A percentile compares a stretch with the other conserved stretches of the same genome.
These are phyloP conservation scores for Anthrax anthrax DNA, from an alignment of 2,888 invertebrate genomes.

Conservation along the genomic window DNA sequence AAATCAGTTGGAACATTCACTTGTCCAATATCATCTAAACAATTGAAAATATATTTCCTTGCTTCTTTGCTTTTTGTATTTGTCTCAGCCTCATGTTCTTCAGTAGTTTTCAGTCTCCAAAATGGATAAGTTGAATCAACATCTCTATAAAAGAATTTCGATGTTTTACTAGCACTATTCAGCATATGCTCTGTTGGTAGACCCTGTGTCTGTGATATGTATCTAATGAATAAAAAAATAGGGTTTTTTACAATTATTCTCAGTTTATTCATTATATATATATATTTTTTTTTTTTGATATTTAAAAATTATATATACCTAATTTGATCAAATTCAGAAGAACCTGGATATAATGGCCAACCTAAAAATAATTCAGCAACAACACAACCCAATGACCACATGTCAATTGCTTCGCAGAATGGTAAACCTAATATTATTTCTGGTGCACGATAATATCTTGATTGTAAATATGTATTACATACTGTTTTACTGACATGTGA, in stretches of 20 bases:
- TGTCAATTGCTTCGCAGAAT: constrained; percentile 99
- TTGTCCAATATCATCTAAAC: constrained; percentile 95
- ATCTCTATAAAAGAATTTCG: constrained; percentile 95
- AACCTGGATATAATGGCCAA: constrained; percentile 98
- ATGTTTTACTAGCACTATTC: constrained; percentile 91
- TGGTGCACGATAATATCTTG: constrained; percentile 94
- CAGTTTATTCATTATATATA: too few species aligned
- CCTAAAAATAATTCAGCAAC: constrained; percentile 98
- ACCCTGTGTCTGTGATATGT: constrained; percentile 94
- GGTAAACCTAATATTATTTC: constrained; percentile 95
- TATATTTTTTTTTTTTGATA: neutral
- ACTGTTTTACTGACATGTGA: constrained; percentile 99
- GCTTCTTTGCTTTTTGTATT: constrained; percentile 99
- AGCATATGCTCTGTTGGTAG: constrained; percentile 97
- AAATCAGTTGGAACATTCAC: constrained; percentile 95
- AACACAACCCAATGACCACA: constrained; percentile 99
- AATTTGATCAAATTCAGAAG: constrained; percentile 98
- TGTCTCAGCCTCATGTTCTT: constrained; percentile 96
- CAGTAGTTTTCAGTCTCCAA: constrained; percentile 84
- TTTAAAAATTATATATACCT: constrained; percentile 39
- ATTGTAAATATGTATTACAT: constrained; percentile 98
- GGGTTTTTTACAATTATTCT: neutral
- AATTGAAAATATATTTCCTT: constrained; percentile 98
- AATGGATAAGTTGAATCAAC: constrained; percentile 82
- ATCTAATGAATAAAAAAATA: constrained; percentile 27